Base-by-base conservation (phyloP, 2,113 vertebrate species). In the Malurus elegans region DNA sequence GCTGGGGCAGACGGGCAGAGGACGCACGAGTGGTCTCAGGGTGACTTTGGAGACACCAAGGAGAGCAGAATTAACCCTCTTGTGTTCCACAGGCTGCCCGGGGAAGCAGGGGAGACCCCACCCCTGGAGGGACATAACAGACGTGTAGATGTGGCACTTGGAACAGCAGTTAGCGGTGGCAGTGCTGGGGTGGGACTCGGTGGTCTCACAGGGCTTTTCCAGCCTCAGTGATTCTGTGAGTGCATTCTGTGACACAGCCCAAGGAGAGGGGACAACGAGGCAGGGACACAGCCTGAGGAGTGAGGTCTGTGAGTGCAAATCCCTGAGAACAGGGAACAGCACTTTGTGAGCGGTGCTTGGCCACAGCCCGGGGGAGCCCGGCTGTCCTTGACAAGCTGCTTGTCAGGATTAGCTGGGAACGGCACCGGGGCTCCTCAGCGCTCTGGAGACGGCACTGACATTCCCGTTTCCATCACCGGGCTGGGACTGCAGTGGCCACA, bases 371-470 rank as follows among this genome's bases (percentile, higher is more conserved):
- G 67, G 42, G 17, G 36, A 54, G 34, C 17, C 74, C 51, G 85
- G 47, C 76, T 79, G 86, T 67, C 92, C 92, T 48, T 31, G 57
- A 34, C 76, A 48, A 2, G 1, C 71, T 20, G 61, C 80, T 65
- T 3, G 47, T 48, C 81, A 67, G 86, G 94, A 58, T 70, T 7
- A 74, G 92, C 82, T 2, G 16, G 38, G 69, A 83, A 31, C 48
- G 18, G 38, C 69, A 29, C 3, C 2, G 4, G 57, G 53, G 78
- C 57, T 87, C 28, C 44, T 17, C 42, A 2, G 47, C 1, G 62
- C 89, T 71, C 67, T 67, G 94, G 72, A 90, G 79, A 72, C 67
- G 48, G 82, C 47, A 6, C 48, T 69, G 88, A 54, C 88, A 80
- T 26, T 72, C 17, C 58, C 85, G 7, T 79, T 61, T 34, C 51